Percentiles rank a stretch among this genome's conserved stretches.
These are phyloP conservation scores for Asteroscopus sphinx DNA, from an alignment of 2,888 invertebrate genomes.

Conservation along the genomic window DNA sequence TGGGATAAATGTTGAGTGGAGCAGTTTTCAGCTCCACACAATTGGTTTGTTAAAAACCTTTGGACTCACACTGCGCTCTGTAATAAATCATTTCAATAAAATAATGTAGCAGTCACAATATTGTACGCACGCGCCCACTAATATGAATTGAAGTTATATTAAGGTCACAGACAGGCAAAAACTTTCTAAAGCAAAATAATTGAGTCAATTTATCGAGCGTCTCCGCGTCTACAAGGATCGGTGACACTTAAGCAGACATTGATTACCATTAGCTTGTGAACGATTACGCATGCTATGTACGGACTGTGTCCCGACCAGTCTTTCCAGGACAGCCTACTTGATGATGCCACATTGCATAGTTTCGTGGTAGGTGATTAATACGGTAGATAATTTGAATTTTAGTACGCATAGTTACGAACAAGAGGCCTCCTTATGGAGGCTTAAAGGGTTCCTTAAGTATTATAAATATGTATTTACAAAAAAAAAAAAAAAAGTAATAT, in stretches of 20 bases:
- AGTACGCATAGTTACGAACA: conserved; percentile 2
- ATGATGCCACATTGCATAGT: conserved; percentile 32
- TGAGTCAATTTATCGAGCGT: conserved; percentile 78
- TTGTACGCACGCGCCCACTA: conserved; percentile 61
- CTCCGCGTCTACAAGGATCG: conserved; percentile 73
- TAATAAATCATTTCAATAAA: conserved; percentile 56
- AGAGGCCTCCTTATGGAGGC: too few species aligned
- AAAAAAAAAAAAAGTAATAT: too few species aligned
- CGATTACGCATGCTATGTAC: conserved; percentile 56
- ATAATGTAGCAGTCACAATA: conserved; percentile 62
- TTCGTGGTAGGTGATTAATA: conserved; percentile 48
- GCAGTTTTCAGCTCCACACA: conserved; percentile 27
- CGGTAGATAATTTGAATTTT: conserved; percentile 37
- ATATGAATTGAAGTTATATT: conserved; percentile 78
- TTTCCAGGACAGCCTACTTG: conserved; percentile 31
- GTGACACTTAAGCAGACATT: conserved; percentile 69
- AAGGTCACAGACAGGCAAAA: conserved; percentile 72
- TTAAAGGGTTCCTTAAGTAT: too few species aligned
- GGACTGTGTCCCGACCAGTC: conserved; percentile 38
- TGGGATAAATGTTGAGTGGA: conserved; percentile 15
- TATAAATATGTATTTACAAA: too few species aligned
- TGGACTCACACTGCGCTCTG: conserved; percentile 13
- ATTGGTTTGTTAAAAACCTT: conserved; percentile 47
- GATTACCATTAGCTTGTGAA: conserved; percentile 57
- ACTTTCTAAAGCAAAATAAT: conserved; percentile 75